Conservation (phyloP, 2,113 vertebrate species). For the Callionymus lyra region DNA sequence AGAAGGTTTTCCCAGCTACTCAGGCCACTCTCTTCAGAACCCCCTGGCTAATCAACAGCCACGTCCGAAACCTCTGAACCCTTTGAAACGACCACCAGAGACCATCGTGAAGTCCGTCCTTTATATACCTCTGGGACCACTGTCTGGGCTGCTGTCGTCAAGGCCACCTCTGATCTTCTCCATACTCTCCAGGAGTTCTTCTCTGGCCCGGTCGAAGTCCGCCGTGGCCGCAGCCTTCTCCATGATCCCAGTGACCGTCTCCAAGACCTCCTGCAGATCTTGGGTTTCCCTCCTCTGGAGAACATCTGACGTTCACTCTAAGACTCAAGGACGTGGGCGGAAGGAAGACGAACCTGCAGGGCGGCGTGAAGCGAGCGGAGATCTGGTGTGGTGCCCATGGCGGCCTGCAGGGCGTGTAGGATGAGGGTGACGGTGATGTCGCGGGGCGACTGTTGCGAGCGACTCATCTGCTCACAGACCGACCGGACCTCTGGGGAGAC, state of each 20-base stretch:
- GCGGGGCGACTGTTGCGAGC: slow-evolving; percentile 31
- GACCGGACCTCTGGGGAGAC: slow-evolving; percentile 73
- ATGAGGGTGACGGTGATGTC: slow-evolving; percentile 66
- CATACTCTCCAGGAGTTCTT: slow-evolving; percentile 59
- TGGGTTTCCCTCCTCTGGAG: slow-evolving; percentile 62
- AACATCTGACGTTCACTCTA: not conserved
- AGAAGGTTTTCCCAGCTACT: too few species aligned
- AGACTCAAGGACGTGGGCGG: not conserved
- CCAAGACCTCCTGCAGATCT: slow-evolving; percentile 72
- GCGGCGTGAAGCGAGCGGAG: slow-evolving; percentile 50
- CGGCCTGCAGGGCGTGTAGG: slow-evolving; percentile 79
- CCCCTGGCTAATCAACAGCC: too few species aligned
- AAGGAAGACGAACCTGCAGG: slow-evolving; percentile 66
- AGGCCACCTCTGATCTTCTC: slow-evolving; percentile 61
- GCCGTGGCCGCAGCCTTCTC: slow-evolving; percentile 63
- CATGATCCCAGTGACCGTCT: slow-evolving; percentile 58
- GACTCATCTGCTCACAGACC: slow-evolving; percentile 71
- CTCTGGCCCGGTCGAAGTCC: slow-evolving; percentile 53
- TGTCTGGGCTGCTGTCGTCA: slow-evolving; percentile 1
- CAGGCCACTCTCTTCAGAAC: too few species aligned
- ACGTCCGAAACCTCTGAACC: too few species aligned
- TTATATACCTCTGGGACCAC: slow-evolving; percentile 36
- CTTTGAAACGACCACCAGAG: too few species aligned
- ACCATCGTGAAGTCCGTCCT: too few species aligned
- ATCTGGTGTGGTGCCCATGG: slow-evolving; percentile 65